These are phyloP conservation scores for Eulemur rubriventer DNA, from an alignment of 2,797 vertebrate species.

Conservation along the genomic window DNA sequence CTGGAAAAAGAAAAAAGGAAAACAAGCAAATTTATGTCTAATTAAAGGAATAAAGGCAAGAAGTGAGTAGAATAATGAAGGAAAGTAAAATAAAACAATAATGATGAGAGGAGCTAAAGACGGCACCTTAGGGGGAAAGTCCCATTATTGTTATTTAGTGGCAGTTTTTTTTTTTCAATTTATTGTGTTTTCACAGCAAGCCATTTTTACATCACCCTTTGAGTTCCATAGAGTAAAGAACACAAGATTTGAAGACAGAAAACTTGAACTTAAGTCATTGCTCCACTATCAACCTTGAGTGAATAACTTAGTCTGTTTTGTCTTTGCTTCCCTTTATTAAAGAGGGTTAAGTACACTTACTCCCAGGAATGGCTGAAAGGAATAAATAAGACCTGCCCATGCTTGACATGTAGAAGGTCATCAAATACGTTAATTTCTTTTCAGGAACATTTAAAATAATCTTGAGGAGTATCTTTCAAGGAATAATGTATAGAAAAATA, in stretches of 20 bases:
- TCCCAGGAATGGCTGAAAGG: background rate
- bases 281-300: background rate
- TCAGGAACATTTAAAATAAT: conserved; percentile 35
- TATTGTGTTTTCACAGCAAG: background rate
- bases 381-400: background rate
- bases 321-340: background rate
- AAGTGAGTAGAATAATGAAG: background rate
- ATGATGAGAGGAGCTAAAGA: background rate
- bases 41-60: background rate
- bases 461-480: background rate
- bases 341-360: background rate
- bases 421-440: background rate
- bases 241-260: background rate
- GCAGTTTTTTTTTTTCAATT: background rate
- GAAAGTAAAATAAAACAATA: background rate
- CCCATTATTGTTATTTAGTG: background rate
- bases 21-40: background rate
- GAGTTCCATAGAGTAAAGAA: background rate
- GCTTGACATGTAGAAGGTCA: background rate
- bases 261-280: background rate
- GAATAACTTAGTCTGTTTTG: background rate
- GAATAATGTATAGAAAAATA: background rate
- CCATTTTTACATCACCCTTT: background rate
- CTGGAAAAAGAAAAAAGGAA: background rate
- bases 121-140: background rate